A percentile compares a stretch with the other conserved stretches of the same genome.
These are phyloP conservation scores for Manduca sexta DNA, from an alignment of 1,140 invertebrate genomes.

Conservation along the genomic window DNA sequence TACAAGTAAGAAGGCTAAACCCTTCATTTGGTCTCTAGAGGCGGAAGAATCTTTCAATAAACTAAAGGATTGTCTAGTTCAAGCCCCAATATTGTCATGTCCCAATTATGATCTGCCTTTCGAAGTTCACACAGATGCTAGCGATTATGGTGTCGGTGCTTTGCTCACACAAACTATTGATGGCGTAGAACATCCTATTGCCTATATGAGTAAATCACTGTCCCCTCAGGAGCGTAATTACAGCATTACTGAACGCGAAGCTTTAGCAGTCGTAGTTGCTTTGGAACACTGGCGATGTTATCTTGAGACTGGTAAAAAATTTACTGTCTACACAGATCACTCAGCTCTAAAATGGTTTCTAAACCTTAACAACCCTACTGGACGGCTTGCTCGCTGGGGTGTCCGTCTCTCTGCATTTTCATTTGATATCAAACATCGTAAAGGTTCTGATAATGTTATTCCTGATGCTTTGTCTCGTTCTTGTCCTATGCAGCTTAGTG, in stretches of 20 bases:
- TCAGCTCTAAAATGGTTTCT: constrained; percentile 24
- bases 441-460: constrained; percentile 10
- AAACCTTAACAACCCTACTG: constrained; percentile 34
- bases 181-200: constrained; percentile 18
- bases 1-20: constrained; percentile 22
- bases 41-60: constrained; percentile 21
- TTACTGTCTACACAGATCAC: no score
- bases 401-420: constrained; percentile 18
- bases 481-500: not conserved
- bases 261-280: no score
- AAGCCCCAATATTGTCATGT: constrained; percentile 16
- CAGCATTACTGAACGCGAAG: no score
- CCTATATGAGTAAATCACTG: no score
- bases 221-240: no score
- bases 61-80: constrained; percentile 12
- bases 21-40: constrained; percentile 20
- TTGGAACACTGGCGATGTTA: no score
- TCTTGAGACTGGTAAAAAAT: no score
- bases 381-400: constrained; percentile 23
- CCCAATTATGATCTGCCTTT: no score
- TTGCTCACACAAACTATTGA: constrained; percentile 16
- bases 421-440: constrained; percentile 21
- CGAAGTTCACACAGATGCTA: no score
- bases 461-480: constrained; percentile 14
- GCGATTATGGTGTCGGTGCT: no score